These are phyloP conservation scores for Nasalis larvatus DNA, from an alignment of 2,113 vertebrate genomes.

Conservation along the genomic window DNA sequence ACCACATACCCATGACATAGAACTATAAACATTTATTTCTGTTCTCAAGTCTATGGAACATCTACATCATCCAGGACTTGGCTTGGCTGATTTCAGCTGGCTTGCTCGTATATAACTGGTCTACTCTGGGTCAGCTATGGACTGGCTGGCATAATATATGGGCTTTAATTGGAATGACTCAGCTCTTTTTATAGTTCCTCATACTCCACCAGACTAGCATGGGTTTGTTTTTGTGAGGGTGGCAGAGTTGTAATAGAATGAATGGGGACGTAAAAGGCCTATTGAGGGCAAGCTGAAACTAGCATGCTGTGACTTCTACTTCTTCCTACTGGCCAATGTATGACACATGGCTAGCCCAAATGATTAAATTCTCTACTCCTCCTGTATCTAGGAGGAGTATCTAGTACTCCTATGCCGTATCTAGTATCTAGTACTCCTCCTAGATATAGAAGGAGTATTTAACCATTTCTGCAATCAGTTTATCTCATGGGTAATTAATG, in stretches of 20 bases:
- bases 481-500: not conserved
- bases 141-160: not conserved
- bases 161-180: not conserved
- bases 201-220: not conserved
- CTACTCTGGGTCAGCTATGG: too few species aligned
- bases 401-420: too few species aligned
- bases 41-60: not conserved
- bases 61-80: not conserved
- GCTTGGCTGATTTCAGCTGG: not conserved
- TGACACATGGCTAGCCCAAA: not conserved
- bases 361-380: too few species aligned
- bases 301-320: not conserved
- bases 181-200: not conserved
- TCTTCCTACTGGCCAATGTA: not conserved
- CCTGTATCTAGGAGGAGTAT: too few species aligned
- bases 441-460: not conserved
- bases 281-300: not conserved
- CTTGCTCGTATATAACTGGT: not conserved
- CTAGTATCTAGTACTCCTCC: too few species aligned
- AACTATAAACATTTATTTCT: not conserved
- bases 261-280: not conserved
- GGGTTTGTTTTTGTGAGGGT: not conserved
- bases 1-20: not conserved
- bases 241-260: not conserved
- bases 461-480: not conserved